These are phyloP conservation scores for Tiaroga cobitis DNA, from an alignment of 2,797 vertebrate genomes.

Conservation along the genomic window DNA sequence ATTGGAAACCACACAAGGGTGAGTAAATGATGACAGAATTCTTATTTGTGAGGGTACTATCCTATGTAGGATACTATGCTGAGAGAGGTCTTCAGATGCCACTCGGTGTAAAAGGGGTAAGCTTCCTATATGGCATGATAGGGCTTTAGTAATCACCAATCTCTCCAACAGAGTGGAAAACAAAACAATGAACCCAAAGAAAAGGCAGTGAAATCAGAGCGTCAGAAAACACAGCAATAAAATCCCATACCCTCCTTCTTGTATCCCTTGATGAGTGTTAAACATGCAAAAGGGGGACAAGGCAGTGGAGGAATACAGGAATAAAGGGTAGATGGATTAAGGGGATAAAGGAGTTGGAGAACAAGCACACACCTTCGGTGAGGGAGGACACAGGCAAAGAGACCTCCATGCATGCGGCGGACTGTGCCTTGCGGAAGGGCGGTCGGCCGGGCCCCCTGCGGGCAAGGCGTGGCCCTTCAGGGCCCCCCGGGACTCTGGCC, in stretches of 20 bases:
- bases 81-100: neutral
- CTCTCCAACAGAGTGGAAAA: conserved; percentile 35
- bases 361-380: conserved; percentile 93
- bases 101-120: conserved; percentile 37
- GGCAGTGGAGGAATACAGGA: conserved; percentile 46
- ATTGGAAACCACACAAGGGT: neutral
- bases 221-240: conserved; percentile 37
- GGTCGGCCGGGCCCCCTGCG: conserved; percentile 93
- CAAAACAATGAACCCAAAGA: conserved; percentile 37
- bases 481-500: conserved; percentile 85
- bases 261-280: conserved; percentile 52
- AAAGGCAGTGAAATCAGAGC: conserved; percentile 53
- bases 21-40: neutral
- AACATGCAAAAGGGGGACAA: conserved; percentile 49
- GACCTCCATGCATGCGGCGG: conserved; percentile 99
- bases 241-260: conserved; percentile 38
- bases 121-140: conserved; percentile 12
- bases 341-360: conserved; percentile 62
- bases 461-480: conserved; percentile 90
- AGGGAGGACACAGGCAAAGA: conserved; percentile 92
- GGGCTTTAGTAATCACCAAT: conserved; percentile 46
- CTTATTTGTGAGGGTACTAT: neutral
- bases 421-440: conserved; percentile 98
- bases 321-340: conserved; percentile 54
- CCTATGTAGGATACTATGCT: neutral